phyloP scores from a whole-genome alignment of 2,888 invertebrate species.

The Acrobasis repandana region DNA sequence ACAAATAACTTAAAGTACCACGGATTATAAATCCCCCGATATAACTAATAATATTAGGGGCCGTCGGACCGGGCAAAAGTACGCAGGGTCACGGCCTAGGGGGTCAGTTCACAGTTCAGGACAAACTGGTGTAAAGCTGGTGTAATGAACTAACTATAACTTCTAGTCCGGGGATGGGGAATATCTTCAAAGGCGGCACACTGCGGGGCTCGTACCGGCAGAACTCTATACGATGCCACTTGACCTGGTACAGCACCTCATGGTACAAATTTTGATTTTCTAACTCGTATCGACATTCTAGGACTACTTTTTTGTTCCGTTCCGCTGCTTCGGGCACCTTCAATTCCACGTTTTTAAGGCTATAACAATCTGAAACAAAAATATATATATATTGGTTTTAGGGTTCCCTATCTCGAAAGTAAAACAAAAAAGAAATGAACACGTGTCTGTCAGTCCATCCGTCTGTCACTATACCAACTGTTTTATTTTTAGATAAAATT shows the following conservation, averaged over 20 bases:
- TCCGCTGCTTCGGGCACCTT: slow-evolving; percentile 86
- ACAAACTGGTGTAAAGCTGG: too few species aligned
- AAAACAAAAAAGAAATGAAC: too few species aligned
- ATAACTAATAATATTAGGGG: too few species aligned
- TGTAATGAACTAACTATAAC: slow-evolving; percentile 76
- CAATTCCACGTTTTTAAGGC: slow-evolving; percentile 85
- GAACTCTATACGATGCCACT: slow-evolving; percentile 88
- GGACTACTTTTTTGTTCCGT: slow-evolving; percentile 83
- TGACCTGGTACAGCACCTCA: slow-evolving; percentile 86
- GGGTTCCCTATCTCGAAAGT: too few species aligned
- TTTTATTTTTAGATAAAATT: too few species aligned
- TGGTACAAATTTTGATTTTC: slow-evolving; percentile 60
- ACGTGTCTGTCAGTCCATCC: too few species aligned
- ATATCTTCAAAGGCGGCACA: slow-evolving; percentile 85
- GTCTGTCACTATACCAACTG: too few species aligned
- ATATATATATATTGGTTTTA: not conserved
- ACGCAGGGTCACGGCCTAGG: too few species aligned
- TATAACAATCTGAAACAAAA: slow-evolving; percentile 55
- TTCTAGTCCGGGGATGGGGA: slow-evolving; percentile 83
- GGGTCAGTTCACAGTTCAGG: too few species aligned
- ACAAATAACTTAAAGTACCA: too few species aligned
- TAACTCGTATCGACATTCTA: slow-evolving; percentile 85
- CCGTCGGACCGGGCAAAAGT: too few species aligned
- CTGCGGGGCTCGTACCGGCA: slow-evolving; percentile 85
- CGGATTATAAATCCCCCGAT: too few species aligned